Evolutionary conservation across 2,888 invertebrate genomes (phyloP).

Genomic region (Pandemis cinnamomeana): DNA sequence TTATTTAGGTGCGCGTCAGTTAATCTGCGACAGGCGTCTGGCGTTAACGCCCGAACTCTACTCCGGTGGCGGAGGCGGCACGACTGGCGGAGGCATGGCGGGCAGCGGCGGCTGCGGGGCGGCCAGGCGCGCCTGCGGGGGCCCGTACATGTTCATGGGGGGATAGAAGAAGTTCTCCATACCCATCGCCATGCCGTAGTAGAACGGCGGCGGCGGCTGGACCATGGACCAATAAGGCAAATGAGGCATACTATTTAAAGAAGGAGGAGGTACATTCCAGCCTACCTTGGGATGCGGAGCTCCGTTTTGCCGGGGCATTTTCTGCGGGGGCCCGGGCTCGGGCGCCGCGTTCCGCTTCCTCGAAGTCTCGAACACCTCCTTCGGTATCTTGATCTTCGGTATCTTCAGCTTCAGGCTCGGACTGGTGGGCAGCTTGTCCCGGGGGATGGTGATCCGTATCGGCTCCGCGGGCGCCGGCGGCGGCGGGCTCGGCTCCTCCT

Average conservation of each 20-base stretch:
- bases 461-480: conserved; percentile 49
- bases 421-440: conserved; percentile 72
- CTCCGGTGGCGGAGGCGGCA: conserved; percentile 81
- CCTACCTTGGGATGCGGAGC: conserved; percentile 76
- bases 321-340: conserved; percentile 62
- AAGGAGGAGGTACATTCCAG: conserved; percentile 64
- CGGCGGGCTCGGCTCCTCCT: conserved; percentile 56
- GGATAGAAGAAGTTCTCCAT: conserved; percentile 59
- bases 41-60: conserved; percentile 2
- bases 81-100: conserved; percentile 80
- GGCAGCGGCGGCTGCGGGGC: conserved; percentile 71
- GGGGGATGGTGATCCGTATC: conserved; percentile 74
- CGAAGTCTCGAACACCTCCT: conserved; percentile 87
- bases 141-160: conserved; percentile 38
- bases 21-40: background rate
- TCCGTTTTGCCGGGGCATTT: conserved; percentile 73
- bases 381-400: conserved; percentile 92
- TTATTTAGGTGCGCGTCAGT: too few relatives aligned
- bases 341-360: conserved; percentile 63
- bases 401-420: conserved; percentile 92
- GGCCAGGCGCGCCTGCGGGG: conserved; percentile 65
- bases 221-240: conserved; percentile 71
- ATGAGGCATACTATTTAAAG: conserved; percentile 55
- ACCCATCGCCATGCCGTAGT: conserved; percentile 54
- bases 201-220: conserved; percentile 72